Percentiles rank a stretch among this genome's conserved stretches.
These are phyloP conservation scores for Apteryx owenii DNA, from an alignment of 2,113 vertebrate genomes.

Conservation along the genomic window DNA sequence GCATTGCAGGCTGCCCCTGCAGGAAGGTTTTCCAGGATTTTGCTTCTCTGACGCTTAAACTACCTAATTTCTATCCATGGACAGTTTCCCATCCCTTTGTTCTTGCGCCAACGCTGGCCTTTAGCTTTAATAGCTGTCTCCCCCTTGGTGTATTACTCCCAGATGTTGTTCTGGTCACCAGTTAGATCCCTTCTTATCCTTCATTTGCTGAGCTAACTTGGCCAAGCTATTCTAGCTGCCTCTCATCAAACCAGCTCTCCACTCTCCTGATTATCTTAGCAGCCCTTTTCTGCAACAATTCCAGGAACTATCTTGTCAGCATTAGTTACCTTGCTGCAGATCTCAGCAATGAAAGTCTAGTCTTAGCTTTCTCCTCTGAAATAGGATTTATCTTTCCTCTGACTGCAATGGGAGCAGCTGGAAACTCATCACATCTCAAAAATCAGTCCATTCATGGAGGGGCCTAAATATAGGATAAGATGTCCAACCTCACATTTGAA, in stretches of 20 bases:
- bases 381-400: not conserved
- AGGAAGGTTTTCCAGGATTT: not conserved
- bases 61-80: not conserved
- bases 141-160: not conserved
- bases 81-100: slow-evolving; percentile 10
- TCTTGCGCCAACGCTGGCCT: slow-evolving; percentile 17
- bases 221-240: not conserved
- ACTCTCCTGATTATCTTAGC: not conserved
- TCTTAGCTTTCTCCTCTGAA: not conserved
- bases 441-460: not conserved
- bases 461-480: not conserved
- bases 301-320: not conserved
- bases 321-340: not conserved
- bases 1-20: not conserved
- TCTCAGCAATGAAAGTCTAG: not conserved
- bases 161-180: slow-evolving; percentile 9
- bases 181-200: not conserved
- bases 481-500: not conserved
- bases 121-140: slow-evolving; percentile 19
- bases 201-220: not conserved
- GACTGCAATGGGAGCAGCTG: not conserved
- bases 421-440: not conserved
- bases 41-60: not conserved
- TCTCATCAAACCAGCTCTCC: not conserved
- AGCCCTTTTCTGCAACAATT: not conserved